These are phyloP conservation scores for Blastobasis lacticolella DNA, from an alignment of 2,888 invertebrate species.

Conservation along the genomic window DNA sequence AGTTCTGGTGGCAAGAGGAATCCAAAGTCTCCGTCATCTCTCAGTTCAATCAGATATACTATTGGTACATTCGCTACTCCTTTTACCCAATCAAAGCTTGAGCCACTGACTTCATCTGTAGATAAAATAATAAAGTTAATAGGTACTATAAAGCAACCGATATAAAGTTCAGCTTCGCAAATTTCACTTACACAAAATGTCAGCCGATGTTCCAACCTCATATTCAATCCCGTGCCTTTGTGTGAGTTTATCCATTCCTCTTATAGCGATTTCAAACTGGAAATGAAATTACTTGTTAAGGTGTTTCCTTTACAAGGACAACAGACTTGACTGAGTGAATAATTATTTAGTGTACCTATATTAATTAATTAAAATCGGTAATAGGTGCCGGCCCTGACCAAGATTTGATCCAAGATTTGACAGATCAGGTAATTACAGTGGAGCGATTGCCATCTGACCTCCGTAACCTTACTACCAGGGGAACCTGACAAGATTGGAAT, in stretches of 20 bases:
- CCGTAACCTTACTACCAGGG: too few relatives aligned
- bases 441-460: too few relatives aligned
- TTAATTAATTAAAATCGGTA: too few relatives aligned
- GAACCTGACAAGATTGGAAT: too few relatives aligned
- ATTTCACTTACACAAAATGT: conserved; percentile 24
- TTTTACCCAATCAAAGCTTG: conserved; percentile 68
- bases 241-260: conserved; percentile 19
- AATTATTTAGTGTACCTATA: too few relatives aligned
- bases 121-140: not conserved
- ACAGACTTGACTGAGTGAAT: too few relatives aligned
- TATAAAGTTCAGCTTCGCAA: too few relatives aligned
- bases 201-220: conserved; percentile 23
- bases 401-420: too few relatives aligned
- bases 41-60: conserved; percentile 65
- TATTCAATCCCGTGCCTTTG: conserved; percentile 20
- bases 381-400: too few relatives aligned
- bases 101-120: conserved; percentile 50
- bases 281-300: conserved; percentile 1
- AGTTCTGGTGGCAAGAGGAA: conserved; percentile 60
- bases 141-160: too few relatives aligned
- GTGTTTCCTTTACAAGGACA: too few relatives aligned
- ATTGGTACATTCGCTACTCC: conserved; percentile 58
- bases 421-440: too few relatives aligned
- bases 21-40: conserved; percentile 64
- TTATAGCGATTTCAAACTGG: conserved; percentile 25